Conservation (phyloP, 2,888 invertebrate species). For the Cepaea hortensis region DNA sequence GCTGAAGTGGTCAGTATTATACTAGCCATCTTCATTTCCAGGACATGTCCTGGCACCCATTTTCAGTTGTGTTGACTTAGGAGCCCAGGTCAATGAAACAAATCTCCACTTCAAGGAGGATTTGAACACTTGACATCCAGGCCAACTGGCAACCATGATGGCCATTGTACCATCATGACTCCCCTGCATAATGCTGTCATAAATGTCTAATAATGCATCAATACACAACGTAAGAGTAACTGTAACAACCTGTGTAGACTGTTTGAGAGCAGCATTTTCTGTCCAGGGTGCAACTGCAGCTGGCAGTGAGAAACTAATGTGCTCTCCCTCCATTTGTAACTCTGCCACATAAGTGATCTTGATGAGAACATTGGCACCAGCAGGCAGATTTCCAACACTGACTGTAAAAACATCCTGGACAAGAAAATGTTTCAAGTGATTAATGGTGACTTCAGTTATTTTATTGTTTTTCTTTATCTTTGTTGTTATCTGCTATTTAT, state of each 20-base stretch:
- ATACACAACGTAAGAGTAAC: too few relatives aligned
- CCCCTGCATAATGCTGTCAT: too few relatives aligned
- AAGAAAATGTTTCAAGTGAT: background rate
- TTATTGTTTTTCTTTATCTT: background rate
- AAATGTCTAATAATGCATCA: too few relatives aligned
- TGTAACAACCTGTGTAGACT: constrained; percentile 65
- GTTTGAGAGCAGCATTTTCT: constrained; percentile 64
- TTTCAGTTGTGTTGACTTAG: too few relatives aligned
- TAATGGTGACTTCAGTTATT: background rate
- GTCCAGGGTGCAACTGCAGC: constrained; percentile 75
- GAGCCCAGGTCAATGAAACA: too few relatives aligned
- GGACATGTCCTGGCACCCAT: too few relatives aligned
- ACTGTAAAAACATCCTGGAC: constrained; percentile 76
- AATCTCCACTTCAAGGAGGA: too few relatives aligned
- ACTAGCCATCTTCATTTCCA: too few relatives aligned
- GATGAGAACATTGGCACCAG: constrained; percentile 73
- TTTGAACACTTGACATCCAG: too few relatives aligned
- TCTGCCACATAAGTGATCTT: constrained; percentile 77
- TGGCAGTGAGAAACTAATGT: constrained; percentile 73
- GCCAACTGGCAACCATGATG: too few relatives aligned
- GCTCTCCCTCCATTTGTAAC: constrained; percentile 73
- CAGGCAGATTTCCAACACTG: constrained; percentile 76
- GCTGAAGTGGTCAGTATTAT: too few relatives aligned
- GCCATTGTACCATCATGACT: too few relatives aligned
- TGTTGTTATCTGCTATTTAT: background rate